phyloP scores from a whole-genome alignment of 2,797 vertebrate species.

The Lagorchestes hirsutus region DNA sequence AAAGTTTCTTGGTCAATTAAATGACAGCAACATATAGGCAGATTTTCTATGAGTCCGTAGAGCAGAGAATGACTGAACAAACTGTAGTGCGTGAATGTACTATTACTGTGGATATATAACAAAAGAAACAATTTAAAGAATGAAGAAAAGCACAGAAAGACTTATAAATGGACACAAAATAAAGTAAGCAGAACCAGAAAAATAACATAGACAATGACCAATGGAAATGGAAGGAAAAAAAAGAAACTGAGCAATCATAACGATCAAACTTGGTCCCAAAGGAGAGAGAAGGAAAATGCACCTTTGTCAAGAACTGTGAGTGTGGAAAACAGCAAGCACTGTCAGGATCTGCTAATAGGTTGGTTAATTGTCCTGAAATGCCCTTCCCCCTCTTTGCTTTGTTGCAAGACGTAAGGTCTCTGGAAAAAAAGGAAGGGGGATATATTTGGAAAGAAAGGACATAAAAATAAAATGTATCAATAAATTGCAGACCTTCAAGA shows the following conservation, averaged over 20 bases:
- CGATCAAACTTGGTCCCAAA: background rate
- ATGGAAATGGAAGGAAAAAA: background rate
- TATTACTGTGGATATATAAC: background rate
- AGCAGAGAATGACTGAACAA: background rate
- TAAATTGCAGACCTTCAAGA: conserved; percentile 20
- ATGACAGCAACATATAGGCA: conserved; percentile 6
- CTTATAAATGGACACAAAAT: background rate
- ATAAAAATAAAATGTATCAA: background rate
- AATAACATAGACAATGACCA: background rate
- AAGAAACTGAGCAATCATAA: background rate
- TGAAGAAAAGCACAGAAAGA: background rate
- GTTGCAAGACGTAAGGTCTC: background rate
- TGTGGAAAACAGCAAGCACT: background rate
- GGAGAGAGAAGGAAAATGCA: background rate
- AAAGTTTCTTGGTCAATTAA: conserved; percentile 36
- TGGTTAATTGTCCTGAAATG: background rate
- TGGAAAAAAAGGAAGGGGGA: background rate
- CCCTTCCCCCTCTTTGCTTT: background rate
- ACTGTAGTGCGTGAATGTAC: background rate
- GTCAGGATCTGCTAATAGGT: background rate
- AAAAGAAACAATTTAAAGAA: background rate
- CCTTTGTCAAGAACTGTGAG: background rate
- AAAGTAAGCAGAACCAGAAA: background rate
- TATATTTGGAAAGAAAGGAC: background rate
- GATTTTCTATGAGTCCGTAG: background rate